Evolutionary conservation across 2,888 invertebrate genomes (phyloP), one percentile per base, ranked within the genome.

Genomic region (Andrena haemorrhoa): DNA sequence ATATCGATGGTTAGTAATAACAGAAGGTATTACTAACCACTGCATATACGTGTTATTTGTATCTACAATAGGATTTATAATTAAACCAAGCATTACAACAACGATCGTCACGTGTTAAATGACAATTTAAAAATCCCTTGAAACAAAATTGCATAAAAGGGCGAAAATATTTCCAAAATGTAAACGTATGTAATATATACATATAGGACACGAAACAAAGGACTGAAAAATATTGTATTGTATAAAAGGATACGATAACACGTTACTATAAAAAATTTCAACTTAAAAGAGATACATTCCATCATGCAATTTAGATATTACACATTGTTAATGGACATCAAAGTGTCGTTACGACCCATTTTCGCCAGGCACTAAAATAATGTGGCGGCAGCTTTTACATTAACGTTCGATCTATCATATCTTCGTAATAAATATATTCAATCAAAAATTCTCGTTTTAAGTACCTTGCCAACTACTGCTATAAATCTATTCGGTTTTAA

Each of bases 301-400:
- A 75, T 63, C 76, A 85, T 85, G 85, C 85, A 85, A 56, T 85
- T 78, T 33, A 75, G 47, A 73, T 61, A 82, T 78, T 65, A 75
- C 61, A 75, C 61, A 75, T 64, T 81, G 82, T 85, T 85, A 84
- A 77, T 84, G 53, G 51, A 80, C 79, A 72, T 74, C 70, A 65
- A 60, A 75, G 53, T 83, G 68, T 84, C 73, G 74, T 70, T 66
- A 68, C 49, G 74, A 80, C 72, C 76, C 60, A 84, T 80, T 75
- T 77, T 66, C 26, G n/a, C 33, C 29, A 74, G 66, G 68, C n/a
- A 80, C 26, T 47, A 12, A 71, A 70, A 76, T 49, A 84, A 84
- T 84, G 70, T 60, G 71, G 70, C 69, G 69, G 64, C 20, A 60
- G 35, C 6, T 58, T 10, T 51, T 31, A 31, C n/a, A 51, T 61